Conservation (phyloP, 2,797 vertebrate species). For the Taeniopygia guttata region DNA sequence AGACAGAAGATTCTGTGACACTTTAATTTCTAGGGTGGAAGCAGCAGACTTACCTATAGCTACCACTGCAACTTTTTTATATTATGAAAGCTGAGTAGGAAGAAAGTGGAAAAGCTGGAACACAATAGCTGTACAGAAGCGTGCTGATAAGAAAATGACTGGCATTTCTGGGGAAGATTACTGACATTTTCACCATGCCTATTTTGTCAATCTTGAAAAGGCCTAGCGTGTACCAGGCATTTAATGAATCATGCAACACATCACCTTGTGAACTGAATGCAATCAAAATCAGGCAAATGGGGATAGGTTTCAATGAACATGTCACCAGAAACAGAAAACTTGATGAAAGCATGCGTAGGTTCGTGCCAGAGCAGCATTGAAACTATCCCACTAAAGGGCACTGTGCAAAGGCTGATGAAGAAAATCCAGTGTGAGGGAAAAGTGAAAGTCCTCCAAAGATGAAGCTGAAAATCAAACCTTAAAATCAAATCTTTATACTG, state of each 20-base stretch:
- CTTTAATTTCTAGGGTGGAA: not conserved
- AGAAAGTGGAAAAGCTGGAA: not conserved
- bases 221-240: not conserved
- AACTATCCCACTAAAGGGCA: not conserved
- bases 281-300: conserved; percentile 15
- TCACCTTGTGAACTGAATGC: conserved; percentile 12
- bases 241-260: conserved; percentile 44
- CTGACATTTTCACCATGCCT: conserved; percentile 51
- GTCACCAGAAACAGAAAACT: not conserved
- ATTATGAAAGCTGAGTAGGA: not conserved
- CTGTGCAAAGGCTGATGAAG: not conserved
- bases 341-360: not conserved
- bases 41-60: not conserved
- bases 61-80: not conserved
- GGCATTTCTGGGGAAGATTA: conserved; percentile 35
- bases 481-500: not conserved
- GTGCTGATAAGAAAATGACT: conserved; percentile 32
- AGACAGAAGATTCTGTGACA: not conserved
- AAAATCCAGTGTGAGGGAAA: not conserved
- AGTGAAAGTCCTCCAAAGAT: not conserved
- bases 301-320: not conserved
- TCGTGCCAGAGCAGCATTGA: not conserved
- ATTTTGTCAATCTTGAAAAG: conserved; percentile 41
- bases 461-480: not conserved
- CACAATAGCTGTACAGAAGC: not conserved